These are phyloP conservation scores for Ctenoplectra terminalis DNA, from an alignment of 1,140 invertebrate genomes.

Conservation along the genomic window DNA sequence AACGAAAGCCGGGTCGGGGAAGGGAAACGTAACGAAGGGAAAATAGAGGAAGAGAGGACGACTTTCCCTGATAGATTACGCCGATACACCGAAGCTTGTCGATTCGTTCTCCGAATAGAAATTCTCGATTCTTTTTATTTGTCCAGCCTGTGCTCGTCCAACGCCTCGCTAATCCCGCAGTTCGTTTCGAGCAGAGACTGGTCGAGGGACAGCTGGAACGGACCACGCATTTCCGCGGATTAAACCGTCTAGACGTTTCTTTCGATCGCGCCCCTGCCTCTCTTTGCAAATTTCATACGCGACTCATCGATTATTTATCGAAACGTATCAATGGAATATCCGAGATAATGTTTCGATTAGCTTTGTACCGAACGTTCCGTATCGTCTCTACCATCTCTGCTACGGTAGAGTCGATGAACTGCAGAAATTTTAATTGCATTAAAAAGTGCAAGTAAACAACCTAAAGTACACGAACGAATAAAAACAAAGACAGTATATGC, in stretches of 20 bases:
- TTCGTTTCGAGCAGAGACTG: slow-evolving; percentile 8
- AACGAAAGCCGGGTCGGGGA: not conserved
- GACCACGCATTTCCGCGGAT: slow-evolving; percentile 5
- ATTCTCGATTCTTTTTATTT: slow-evolving; percentile 32
- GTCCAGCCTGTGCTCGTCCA: slow-evolving; percentile 21
- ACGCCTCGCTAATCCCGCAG: slow-evolving; percentile 47
- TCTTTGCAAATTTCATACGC: not conserved
- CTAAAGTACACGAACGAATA: no score
- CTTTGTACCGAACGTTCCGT: not conserved
- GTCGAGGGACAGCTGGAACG: slow-evolving; percentile 12
- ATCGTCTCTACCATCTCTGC: not conserved
- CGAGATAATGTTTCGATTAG: not conserved
- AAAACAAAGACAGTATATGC: no score
- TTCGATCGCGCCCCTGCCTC: not conserved
- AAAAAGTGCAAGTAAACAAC: no score
- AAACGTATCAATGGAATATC: not conserved
- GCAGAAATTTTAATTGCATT: no score
- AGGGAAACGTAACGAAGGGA: not conserved
- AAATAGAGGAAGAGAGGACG: slow-evolving; percentile 44
- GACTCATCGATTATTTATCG: not conserved
- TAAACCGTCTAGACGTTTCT: slow-evolving; percentile 23
- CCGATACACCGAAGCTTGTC: slow-evolving; percentile 49
- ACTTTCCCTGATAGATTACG: slow-evolving; percentile 56
- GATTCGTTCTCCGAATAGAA: slow-evolving; percentile 51
- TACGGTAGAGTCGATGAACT: no score